phyloP scores from a whole-genome alignment of 2,113 vertebrate genomes.

The Microtus pennsylvanicus region DNA sequence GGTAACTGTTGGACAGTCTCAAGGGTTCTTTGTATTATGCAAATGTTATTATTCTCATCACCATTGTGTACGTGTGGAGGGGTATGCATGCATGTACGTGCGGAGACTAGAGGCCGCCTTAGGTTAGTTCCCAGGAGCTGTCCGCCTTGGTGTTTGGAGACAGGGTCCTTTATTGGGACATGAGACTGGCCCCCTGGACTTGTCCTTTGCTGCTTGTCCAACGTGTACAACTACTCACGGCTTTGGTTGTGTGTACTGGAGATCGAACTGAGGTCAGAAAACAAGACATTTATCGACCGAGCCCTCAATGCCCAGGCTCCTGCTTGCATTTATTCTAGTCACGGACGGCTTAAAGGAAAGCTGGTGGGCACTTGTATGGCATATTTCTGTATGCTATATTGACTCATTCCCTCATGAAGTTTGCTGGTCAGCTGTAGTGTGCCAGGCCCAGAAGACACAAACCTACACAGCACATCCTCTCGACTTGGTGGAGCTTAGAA shows the following conservation, averaged over 20 bases:
- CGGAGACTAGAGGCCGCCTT: neutral
- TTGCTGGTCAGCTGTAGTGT: neutral
- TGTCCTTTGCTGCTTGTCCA: neutral
- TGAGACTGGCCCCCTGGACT: neutral
- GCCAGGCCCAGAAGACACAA: neutral
- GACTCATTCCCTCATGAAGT: neutral
- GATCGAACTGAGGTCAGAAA: neutral
- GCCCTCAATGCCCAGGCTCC: neutral
- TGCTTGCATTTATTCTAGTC: slow-evolving; percentile 2
- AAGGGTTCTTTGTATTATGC: neutral
- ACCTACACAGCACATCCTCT: neutral
- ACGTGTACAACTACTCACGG: too few species aligned
- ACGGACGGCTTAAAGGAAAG: neutral
- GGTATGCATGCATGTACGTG: neutral
- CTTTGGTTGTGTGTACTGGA: neutral
- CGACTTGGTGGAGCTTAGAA: neutral
- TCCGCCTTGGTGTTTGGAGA: neutral
- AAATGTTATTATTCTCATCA: neutral
- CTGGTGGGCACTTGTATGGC: neutral
- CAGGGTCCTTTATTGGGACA: neutral
- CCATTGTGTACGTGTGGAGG: neutral
- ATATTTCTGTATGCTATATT: neutral
- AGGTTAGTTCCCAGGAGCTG: neutral
- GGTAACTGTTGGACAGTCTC: neutral
- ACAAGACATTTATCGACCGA: too few species aligned